Evolutionary conservation across 1,140 invertebrate species (phyloP), one percentile per base, ranked within the genome.

Genomic region (Diploscapter pachys): DNA sequence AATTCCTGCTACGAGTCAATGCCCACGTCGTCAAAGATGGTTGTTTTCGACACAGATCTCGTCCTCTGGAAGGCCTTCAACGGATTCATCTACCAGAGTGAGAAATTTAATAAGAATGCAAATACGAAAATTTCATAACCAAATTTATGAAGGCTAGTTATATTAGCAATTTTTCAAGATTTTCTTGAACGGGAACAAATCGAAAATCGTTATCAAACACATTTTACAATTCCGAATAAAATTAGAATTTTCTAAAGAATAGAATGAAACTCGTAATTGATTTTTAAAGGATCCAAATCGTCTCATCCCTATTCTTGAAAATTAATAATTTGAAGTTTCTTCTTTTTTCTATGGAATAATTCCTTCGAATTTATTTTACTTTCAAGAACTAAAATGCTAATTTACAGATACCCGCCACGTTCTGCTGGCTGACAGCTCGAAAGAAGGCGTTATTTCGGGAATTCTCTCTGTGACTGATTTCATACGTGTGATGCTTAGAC

Each of bases 391-490:
- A 59, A 13, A 59, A 59, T 59, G 13, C 57, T 13, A 59, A 11
- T 59, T 31, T 31, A 13, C 52, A 72, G 71, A 65, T 63, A 76
- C 75, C 55, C 69, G 75, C 59, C 75, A 76, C 54, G 75, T 76
- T 48, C 64, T 76, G 5, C 69, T 76, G 56, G 65, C 75, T 6
- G 75, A 76, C 52, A 63, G 63, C 5, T 52, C 53, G 5, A 57
- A 8, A 9, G 75, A 65, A 3, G 75, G 75, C 49, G 61, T 52
- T 52, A 63, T 76, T 11, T 54, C 55, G 5, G 75, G 75, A 63
- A 76, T 76, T 66, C 75, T 76, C 70, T 75, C 72, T 59, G 75
- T 76, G 5, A 76, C 75, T 4, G 75, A 76, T 57, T 76, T 76
- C 63, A 76, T 76, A 31, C 72, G 70, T 64, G 75, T 76, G 5